Conservation (phyloP, 2,797 vertebrate genomes). For the Semotilus atromaculatus region DNA sequence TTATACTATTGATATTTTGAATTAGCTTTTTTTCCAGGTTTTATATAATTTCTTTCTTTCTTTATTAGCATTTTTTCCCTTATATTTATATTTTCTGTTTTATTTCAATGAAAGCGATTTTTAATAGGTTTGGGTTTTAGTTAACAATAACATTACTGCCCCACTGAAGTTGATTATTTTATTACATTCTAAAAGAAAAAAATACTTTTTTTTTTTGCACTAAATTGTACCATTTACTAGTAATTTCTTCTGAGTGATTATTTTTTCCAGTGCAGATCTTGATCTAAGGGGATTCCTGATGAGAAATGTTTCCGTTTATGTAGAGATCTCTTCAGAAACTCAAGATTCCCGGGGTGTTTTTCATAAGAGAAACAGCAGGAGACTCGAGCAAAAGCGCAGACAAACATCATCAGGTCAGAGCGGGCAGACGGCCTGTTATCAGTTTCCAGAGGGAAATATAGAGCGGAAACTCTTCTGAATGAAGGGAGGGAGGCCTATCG, state of each 20-base stretch:
- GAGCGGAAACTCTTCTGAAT: conserved; percentile 78
- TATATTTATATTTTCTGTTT: too few species aligned
- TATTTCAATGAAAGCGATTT: background rate
- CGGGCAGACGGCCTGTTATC: conserved; percentile 75
- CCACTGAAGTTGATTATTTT: too few species aligned
- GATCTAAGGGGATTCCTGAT: background rate
- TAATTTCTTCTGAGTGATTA: background rate
- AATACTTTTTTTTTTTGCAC: background rate
- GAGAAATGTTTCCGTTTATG: background rate
- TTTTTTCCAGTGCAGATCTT: background rate
- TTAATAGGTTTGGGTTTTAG: background rate
- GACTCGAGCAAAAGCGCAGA: conserved; percentile 11
- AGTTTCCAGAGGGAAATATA: conserved; percentile 75
- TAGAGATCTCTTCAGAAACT: background rate
- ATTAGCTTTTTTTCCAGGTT: too few species aligned
- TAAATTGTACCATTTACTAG: background rate
- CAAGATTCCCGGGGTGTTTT: background rate
- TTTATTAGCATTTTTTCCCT: background rate
- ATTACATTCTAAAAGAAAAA: too few species aligned
- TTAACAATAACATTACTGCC: too few species aligned
- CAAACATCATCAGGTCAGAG: conserved; percentile 55
- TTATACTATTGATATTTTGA: too few species aligned
- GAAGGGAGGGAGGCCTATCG: conserved; percentile 74
- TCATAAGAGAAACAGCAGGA: background rate
- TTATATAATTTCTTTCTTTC: too few species aligned